Evolutionary conservation across 2,888 invertebrate species (phyloP).

Genomic region (Amaurobius ferox): DNA sequence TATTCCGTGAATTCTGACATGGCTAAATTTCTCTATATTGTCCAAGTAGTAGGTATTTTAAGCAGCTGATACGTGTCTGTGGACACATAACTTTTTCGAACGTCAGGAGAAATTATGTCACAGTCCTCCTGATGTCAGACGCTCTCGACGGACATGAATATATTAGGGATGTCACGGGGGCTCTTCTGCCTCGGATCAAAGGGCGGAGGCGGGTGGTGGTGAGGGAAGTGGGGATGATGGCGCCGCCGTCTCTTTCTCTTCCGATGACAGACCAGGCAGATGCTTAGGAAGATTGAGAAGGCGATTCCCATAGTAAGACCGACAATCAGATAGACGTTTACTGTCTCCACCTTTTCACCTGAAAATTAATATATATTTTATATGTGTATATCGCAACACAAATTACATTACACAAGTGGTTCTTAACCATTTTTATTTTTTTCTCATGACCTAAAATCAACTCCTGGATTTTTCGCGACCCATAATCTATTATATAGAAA

Average conservation of each 20-base stretch:
- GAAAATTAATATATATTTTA: too few species aligned
- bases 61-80: neutral
- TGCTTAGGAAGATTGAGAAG: conserved; percentile 79
- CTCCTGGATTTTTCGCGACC: too few species aligned
- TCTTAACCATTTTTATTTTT: too few species aligned
- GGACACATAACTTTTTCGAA: neutral
- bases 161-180: conserved; percentile 47
- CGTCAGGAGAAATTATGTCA: neutral
- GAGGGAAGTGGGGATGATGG: conserved; percentile 20
- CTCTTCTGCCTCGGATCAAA: conserved; percentile 58
- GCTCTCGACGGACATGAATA: conserved; percentile 70
- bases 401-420: too few species aligned
- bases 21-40: neutral
- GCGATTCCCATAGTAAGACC: conserved; percentile 79
- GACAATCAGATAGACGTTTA: conserved; percentile 81
- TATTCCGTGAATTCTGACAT: neutral
- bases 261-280: conserved; percentile 81
- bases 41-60: neutral
- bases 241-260: conserved; percentile 75
- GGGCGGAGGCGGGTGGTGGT: conserved; percentile 57
- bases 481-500: too few species aligned
- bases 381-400: too few species aligned
- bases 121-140: conserved; percentile 61
- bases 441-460: too few species aligned
- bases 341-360: conserved; percentile 43